These are phyloP conservation scores for Tachuris rubrigastra DNA, from an alignment of 2,113 vertebrate species.

Conservation along the genomic window DNA sequence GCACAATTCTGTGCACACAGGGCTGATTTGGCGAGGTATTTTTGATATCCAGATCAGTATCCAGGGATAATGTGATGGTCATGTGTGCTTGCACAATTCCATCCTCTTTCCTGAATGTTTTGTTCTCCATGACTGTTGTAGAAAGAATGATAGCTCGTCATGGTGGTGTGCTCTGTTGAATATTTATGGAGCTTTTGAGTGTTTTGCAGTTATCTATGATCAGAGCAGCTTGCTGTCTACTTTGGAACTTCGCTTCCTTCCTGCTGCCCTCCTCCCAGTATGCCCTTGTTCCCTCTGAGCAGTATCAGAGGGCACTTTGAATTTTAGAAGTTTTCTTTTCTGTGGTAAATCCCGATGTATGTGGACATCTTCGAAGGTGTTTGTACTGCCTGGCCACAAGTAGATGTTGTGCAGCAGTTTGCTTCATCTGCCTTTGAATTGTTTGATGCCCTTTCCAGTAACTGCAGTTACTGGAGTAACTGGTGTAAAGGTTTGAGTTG, in stretches of 20 bases:
- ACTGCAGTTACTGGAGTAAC: not conserved
- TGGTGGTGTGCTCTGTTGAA: rapidly evolving
- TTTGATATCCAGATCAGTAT: not conserved
- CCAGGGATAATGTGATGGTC: not conserved
- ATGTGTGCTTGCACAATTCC: not conserved
- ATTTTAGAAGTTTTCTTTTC: not conserved
- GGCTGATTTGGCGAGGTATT: not conserved
- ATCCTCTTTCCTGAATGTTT: not conserved
- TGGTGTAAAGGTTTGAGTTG: not conserved
- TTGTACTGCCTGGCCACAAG: not conserved
- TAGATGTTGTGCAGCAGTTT: not conserved
- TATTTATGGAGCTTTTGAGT: not conserved
- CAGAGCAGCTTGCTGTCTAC: not conserved
- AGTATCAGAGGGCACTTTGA: not conserved
- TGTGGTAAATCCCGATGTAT: not conserved
- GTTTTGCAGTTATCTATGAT: not conserved
- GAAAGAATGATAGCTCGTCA: rapidly evolving
- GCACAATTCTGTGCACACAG: not conserved
- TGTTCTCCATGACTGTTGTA: not conserved
- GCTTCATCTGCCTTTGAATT: not conserved
- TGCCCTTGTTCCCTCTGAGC: not conserved
- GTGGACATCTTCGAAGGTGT: rapidly evolving
- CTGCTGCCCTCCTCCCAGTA: not conserved
- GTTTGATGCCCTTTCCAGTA: not conserved
- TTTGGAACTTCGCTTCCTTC: not conserved